phyloP scores from a whole-genome alignment of 1,140 invertebrate species.

The Trichogramma pretiosum region DNA sequence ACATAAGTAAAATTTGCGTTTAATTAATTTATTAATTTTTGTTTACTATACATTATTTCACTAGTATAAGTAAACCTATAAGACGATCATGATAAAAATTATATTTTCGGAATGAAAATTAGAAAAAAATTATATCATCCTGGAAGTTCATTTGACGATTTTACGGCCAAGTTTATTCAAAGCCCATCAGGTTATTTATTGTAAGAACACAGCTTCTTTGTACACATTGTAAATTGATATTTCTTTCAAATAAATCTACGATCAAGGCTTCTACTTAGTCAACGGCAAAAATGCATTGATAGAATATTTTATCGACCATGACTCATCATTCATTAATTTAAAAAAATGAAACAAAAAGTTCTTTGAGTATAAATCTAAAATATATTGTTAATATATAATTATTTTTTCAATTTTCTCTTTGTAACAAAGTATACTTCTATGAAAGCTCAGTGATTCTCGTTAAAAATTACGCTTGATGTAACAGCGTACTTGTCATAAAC shows the following conservation, averaged over 20 bases:
- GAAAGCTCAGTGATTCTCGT: constrained; percentile 3
- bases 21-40: constrained; percentile 7
- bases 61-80: constrained; percentile 12
- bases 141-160: constrained; percentile 19
- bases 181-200: constrained; percentile 21
- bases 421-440: constrained; percentile 7
- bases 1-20: constrained; percentile 8
- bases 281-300: constrained; percentile 7
- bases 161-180: constrained; percentile 18
- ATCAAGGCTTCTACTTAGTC: constrained; percentile 12
- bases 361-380: neutral
- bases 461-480: constrained; percentile 11
- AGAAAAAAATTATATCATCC: constrained; percentile 15
- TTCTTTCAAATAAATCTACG: constrained; percentile 12
- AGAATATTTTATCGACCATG: constrained; percentile 15
- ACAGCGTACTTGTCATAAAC: constrained; percentile 14
- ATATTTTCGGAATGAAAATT: constrained; percentile 16
- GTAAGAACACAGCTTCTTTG: constrained; percentile 21
- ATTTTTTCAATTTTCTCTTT: constrained; percentile 1
- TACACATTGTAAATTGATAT: constrained; percentile 17
- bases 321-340: constrained; percentile 1
- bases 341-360: neutral
- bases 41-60: constrained; percentile 6
- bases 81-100: constrained; percentile 6
- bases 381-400: neutral